Percentiles rank a stretch among this genome's conserved stretches.
Evolutionary conservation across 2,113 vertebrate genomes (phyloP).

Genomic region (Nerophis lumbriciformis): DNA sequence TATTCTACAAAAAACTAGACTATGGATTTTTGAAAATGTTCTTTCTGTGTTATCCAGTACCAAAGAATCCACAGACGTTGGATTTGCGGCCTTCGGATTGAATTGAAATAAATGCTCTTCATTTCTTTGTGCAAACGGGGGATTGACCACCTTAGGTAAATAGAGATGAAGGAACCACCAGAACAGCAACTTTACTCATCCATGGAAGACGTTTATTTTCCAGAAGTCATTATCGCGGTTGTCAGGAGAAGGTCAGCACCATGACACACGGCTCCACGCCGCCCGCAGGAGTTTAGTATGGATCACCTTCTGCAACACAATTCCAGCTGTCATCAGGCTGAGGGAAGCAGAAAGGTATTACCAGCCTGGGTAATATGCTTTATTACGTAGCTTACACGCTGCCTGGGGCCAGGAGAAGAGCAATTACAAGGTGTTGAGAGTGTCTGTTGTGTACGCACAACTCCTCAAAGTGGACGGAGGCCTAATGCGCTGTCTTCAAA

Average conservation of each 20-base stretch:
- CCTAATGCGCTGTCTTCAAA: constrained; percentile 60
- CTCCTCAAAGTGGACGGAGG: constrained; percentile 61
- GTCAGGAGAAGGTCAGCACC: constrained; percentile 65
- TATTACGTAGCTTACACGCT: constrained; percentile 62
- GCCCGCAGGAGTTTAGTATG: constrained; percentile 64
- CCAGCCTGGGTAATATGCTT: constrained; percentile 68
- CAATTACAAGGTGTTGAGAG: constrained; percentile 64
- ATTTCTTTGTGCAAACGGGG: constrained; percentile 2
- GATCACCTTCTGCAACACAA: constrained; percentile 61
- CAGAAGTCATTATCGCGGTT: constrained; percentile 67
- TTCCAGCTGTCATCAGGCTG: constrained; percentile 69
- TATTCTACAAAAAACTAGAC: too few species aligned
- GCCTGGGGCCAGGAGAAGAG: constrained; percentile 67
- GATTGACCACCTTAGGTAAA: neutral
- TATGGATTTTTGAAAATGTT: too few species aligned
- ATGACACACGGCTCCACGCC: constrained; percentile 48
- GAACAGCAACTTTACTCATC: constrained; percentile 44
- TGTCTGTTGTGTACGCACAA: constrained; percentile 12
- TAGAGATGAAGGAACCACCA: constrained; percentile 36
- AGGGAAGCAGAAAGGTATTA: constrained; percentile 70
- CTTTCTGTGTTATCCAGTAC: too few species aligned
- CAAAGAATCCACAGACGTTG: too few species aligned
- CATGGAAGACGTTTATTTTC: constrained; percentile 50
- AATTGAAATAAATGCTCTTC: neutral
- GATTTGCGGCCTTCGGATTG: too few species aligned